A percentile compares a stretch with the other conserved stretches of the same genome.
phyloP scores from a whole-genome alignment of 2,888 invertebrate species.

The Metalampra italica region DNA sequence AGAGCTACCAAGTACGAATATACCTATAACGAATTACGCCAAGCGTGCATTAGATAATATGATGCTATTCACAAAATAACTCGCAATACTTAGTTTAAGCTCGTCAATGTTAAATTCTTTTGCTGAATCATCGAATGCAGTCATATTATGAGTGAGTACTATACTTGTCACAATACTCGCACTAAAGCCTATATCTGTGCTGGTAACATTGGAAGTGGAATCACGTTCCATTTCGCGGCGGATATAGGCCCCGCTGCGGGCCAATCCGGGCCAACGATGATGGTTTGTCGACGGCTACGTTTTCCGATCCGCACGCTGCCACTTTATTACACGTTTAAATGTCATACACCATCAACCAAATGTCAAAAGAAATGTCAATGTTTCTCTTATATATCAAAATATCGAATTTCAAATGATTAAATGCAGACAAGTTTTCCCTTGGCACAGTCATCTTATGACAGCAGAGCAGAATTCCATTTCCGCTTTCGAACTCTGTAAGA shows the following conservation, averaged over 20 bases:
- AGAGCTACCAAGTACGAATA: background rate
- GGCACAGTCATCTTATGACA: slow-evolving; percentile 20
- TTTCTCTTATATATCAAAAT: slow-evolving; percentile 13
- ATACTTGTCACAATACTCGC: background rate
- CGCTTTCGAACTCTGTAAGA: slow-evolving; percentile 24
- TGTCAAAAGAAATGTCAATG: slow-evolving; percentile 10
- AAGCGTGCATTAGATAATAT: no score
- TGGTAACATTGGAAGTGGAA: slow-evolving; percentile 54
- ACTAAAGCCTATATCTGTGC: slow-evolving; percentile 7
- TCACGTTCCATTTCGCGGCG: slow-evolving; percentile 66
- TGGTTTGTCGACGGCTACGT: slow-evolving; percentile 62
- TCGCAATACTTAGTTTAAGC: no score
- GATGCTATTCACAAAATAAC: no score
- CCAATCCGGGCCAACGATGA: slow-evolving; percentile 54
- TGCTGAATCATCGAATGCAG: no score
- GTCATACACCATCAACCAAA: slow-evolving; percentile 18
- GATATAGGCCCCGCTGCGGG: slow-evolving; percentile 62
- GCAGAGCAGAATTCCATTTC: slow-evolving; percentile 31
- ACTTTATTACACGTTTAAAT: slow-evolving; percentile 48
- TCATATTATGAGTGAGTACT: background rate
- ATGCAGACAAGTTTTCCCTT: slow-evolving; percentile 18
- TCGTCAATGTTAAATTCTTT: no score
- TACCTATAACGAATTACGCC: background rate
- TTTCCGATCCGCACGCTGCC: slow-evolving; percentile 51
- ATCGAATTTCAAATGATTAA: background rate